Evolutionary conservation across 37 sponge, comb jelly and placozoan species (phyloP).

Genomic region (Petrosia ficiformis): DNA sequence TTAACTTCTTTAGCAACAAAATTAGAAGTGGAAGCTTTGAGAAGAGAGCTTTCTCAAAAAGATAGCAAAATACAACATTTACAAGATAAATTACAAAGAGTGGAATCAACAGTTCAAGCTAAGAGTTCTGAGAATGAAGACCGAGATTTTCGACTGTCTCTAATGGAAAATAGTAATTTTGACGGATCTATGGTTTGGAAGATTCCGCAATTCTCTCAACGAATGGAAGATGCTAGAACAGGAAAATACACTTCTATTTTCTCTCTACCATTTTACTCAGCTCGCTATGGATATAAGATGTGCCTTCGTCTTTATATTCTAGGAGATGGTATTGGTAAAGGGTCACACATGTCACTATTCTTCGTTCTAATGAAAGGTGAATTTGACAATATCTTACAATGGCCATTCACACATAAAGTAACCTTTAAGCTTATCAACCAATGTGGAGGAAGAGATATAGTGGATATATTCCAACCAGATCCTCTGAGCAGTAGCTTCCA

Average conservation of each 20-base stretch:
- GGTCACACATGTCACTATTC: constrained; percentile 71
- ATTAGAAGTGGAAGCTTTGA: background rate
- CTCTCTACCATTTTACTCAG: constrained; percentile 72
- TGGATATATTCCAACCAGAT: constrained; percentile 80
- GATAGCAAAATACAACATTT: constrained; percentile 31
- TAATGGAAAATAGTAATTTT: constrained; percentile 63
- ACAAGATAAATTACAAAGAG: constrained; percentile 2
- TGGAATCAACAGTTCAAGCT: constrained; percentile 35
- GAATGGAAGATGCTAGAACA: constrained; percentile 60
- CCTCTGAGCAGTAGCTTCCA: constrained; percentile 69
- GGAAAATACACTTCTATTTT: constrained; percentile 79
- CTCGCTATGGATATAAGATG: constrained; percentile 85
- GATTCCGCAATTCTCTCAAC: constrained; percentile 64
- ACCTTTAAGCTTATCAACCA: constrained; percentile 79
- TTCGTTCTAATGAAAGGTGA: constrained; percentile 79
- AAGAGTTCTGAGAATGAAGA: constrained; percentile 64
- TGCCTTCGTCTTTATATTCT: constrained; percentile 75
- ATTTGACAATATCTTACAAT: constrained; percentile 77
- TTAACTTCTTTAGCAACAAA: background rate
- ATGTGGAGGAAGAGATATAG: constrained; percentile 36
- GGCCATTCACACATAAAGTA: constrained; percentile 77
- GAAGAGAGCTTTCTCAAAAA: constrained; percentile 6
- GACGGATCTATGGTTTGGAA: constrained; percentile 77
- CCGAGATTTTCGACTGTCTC: constrained; percentile 64
- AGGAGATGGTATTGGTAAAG: constrained; percentile 81